Evolutionary conservation across 2,888 invertebrate species (phyloP).

Genomic region (Chrysina gloriosa): DNA sequence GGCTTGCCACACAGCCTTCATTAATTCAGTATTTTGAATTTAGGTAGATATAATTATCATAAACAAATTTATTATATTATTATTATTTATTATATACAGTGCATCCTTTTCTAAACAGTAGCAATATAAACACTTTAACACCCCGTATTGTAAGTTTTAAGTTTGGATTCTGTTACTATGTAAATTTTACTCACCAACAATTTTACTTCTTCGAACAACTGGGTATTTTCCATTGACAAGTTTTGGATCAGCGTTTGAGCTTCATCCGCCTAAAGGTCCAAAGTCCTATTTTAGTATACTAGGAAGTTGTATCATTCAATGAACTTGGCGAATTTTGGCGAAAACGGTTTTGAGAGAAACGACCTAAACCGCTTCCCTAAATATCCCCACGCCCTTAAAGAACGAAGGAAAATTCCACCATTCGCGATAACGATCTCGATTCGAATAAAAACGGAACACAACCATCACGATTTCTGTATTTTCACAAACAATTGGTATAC

Average conservation of each 20-base stretch:
- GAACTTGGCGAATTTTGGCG: not conserved
- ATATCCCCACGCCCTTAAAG: not conserved
- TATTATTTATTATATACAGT: too few relatives aligned
- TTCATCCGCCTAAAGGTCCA: conserved; percentile 43
- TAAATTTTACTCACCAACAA: conserved; percentile 20
- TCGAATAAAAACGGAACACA: not conserved
- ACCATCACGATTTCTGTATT: not conserved
- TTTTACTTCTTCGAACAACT: conserved; percentile 24
- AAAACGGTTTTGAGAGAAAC: not conserved
- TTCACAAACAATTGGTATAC: not conserved
- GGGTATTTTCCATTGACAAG: conserved; percentile 29
- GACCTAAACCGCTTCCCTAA: not conserved
- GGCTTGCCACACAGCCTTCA: too few relatives aligned
- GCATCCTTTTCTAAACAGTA: too few relatives aligned
- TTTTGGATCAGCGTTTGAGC: conserved; percentile 19
- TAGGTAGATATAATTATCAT: too few relatives aligned
- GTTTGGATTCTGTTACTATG: not conserved
- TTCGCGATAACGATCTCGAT: not conserved
- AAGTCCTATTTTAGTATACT: conserved; percentile 42
- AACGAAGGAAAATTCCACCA: not conserved
- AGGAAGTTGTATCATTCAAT: not conserved
- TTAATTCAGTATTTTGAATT: too few relatives aligned
- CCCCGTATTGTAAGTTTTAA: conserved; percentile 2
- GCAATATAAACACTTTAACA: too few relatives aligned
- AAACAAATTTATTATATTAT: too few relatives aligned